Percentiles rank a stretch among this genome's conserved stretches.
Conservation (phyloP, 2,113 vertebrate species). For the Muntiacus muntjak region DNA sequence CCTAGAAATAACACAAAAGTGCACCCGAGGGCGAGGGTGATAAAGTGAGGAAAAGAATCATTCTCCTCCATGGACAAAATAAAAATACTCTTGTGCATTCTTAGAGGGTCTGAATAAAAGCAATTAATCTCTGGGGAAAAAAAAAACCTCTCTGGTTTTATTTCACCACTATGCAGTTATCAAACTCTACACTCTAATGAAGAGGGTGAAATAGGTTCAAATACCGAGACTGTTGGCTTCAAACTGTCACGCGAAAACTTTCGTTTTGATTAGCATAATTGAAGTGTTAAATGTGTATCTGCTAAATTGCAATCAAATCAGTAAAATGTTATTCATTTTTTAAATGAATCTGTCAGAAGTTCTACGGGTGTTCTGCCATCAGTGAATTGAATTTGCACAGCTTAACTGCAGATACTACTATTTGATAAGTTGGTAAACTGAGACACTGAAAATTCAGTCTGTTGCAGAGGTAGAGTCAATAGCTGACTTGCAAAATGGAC, state of each 20-base stretch:
- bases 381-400: constrained; percentile 40
- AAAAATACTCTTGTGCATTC: neutral
- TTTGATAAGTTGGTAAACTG: constrained; percentile 51
- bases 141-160: neutral
- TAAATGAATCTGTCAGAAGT: constrained; percentile 66
- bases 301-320: constrained; percentile 72
- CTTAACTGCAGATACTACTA: constrained; percentile 2
- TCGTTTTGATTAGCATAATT: constrained; percentile 74
- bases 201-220: constrained; percentile 50
- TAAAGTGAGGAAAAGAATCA: neutral
- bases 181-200: constrained; percentile 16
- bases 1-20: neutral
- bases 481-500: constrained; percentile 44
- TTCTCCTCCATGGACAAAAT: neutral
- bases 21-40: fast-evolving
- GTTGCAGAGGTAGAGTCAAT: constrained; percentile 19
- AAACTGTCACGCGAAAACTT: constrained; percentile 61
- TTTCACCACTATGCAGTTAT: constrained; percentile 29
- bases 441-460: constrained; percentile 38
- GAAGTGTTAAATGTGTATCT: constrained; percentile 65
- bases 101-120: neutral
- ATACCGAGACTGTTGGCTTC: constrained; percentile 38
- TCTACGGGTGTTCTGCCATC: constrained; percentile 52
- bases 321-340: constrained; percentile 70
- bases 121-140: neutral